These are phyloP conservation scores for Macrostomum lignano DNA, from an alignment of 1,140 invertebrate species.

Conservation along the genomic window DNA sequence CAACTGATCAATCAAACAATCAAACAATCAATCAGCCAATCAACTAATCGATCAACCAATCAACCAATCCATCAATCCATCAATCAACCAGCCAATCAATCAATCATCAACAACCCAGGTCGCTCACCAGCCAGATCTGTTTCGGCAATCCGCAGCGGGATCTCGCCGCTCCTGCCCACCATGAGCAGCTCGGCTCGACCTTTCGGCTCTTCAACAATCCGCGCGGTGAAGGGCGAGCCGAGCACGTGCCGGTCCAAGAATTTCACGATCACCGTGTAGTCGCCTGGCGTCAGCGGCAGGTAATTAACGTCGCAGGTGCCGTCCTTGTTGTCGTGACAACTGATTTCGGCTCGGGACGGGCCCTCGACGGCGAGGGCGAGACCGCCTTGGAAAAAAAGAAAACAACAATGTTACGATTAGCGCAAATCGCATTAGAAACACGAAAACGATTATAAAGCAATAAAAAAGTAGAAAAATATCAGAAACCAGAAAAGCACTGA, in stretches of 20 bases:
- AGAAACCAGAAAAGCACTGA: too few species aligned
- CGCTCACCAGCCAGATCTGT: slow-evolving; percentile 56
- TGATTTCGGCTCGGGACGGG: slow-evolving; percentile 38
- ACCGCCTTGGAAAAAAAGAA: slow-evolving; percentile 34
- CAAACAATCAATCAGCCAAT: too few species aligned
- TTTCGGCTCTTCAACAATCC: slow-evolving; percentile 40
- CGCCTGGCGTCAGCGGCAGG: slow-evolving; percentile 72
- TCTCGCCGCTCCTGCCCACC: slow-evolving; percentile 80
- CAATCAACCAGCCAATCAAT: too few species aligned
- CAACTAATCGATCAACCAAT: too few species aligned
- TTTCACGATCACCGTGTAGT: slow-evolving; percentile 69
- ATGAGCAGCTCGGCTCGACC: too few species aligned
- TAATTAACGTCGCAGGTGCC: slow-evolving; percentile 51
- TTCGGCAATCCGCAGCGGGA: slow-evolving; percentile 72
- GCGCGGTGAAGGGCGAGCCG: slow-evolving; percentile 68
- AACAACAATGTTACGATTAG: slow-evolving; percentile 4
- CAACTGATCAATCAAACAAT: too few species aligned
- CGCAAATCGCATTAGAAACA: too few species aligned
- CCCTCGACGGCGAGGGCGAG: slow-evolving; percentile 77
- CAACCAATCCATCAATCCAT: too few species aligned
- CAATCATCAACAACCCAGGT: too few species aligned
- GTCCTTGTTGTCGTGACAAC: slow-evolving; percentile 26
- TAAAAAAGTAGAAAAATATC: too few species aligned
- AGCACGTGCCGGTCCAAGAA: slow-evolving; percentile 82
- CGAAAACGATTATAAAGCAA: too few species aligned